Evolutionary conservation across 1,140 invertebrate species (phyloP).

Genomic region (Hormaphis cornu): DNA sequence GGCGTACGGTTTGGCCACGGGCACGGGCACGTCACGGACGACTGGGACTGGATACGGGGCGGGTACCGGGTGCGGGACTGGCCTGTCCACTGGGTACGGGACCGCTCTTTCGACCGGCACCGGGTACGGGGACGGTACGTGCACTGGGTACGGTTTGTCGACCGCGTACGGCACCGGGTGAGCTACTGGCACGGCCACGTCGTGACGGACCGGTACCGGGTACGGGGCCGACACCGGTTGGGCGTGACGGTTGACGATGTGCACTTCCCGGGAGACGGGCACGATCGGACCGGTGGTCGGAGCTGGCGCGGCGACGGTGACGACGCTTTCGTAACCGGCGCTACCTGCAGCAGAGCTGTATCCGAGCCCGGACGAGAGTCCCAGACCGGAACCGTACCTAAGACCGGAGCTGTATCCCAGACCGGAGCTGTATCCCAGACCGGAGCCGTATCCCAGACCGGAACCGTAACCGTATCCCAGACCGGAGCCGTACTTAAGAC

Average conservation of each 20-base stretch:
- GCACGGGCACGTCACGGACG: constrained; percentile 20
- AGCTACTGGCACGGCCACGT: constrained; percentile 30
- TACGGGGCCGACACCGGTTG: constrained; percentile 30
- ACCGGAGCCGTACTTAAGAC: not conserved
- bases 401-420: not conserved
- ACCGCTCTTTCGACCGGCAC: constrained; percentile 28
- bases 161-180: constrained; percentile 31
- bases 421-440: not conserved
- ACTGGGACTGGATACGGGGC: constrained; percentile 23
- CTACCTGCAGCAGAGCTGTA: not conserved
- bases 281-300: not conserved
- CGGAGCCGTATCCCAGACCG: not conserved
- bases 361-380: not conserved
- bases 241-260: constrained; percentile 20
- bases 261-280: constrained; percentile 17
- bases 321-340: not conserved
- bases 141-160: constrained; percentile 28
- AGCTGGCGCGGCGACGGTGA: not conserved
- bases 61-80: constrained; percentile 14
- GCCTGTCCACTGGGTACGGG: constrained; percentile 19
- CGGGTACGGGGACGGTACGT: constrained; percentile 26
- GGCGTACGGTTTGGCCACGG: constrained; percentile 22
- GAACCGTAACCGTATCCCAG: not conserved
- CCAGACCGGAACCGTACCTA: not conserved
- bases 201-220: constrained; percentile 16